phyloP scores from a whole-genome alignment of 2,113 vertebrate genomes.

The Jacana jacana region DNA sequence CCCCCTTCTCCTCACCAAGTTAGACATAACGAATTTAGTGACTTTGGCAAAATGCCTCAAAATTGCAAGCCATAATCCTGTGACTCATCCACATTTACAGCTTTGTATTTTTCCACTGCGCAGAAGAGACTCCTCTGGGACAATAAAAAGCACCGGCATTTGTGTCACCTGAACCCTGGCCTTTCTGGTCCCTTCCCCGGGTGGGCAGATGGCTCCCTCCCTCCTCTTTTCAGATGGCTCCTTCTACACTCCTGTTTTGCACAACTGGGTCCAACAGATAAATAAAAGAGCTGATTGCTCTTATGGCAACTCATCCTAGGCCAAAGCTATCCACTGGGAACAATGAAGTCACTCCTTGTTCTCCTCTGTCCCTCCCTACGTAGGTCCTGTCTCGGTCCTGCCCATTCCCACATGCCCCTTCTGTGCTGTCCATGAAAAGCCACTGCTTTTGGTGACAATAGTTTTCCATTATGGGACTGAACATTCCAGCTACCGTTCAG shows the following conservation, averaged over 20 bases:
- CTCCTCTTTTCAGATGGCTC: not conserved
- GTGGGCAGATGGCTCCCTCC: not conserved
- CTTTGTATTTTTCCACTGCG: conserved; percentile 42
- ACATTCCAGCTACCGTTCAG: not conserved
- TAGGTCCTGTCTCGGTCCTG: not conserved
- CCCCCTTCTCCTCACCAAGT: not conserved
- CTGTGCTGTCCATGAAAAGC: not conserved
- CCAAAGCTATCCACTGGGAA: not conserved
- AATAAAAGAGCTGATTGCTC: not conserved
- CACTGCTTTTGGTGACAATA: not conserved
- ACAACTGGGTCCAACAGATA: not conserved
- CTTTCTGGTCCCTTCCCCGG: not conserved
- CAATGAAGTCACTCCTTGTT: not conserved
- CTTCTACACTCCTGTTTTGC: not conserved
- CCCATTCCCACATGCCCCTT: not conserved
- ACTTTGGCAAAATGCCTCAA: conserved; percentile 33
- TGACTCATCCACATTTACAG: conserved; percentile 1
- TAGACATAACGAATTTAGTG: not conserved
- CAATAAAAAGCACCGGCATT: not conserved
- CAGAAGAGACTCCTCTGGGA: not conserved
- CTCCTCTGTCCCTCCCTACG: not conserved
- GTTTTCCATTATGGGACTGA: rapidly evolving
- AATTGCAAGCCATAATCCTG: conserved; percentile 24
- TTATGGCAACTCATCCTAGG: not conserved
- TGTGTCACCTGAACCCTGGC: not conserved